These are phyloP conservation scores for Passerculus sandwichensis DNA, from an alignment of 2,797 vertebrate species.

Conservation along the genomic window DNA sequence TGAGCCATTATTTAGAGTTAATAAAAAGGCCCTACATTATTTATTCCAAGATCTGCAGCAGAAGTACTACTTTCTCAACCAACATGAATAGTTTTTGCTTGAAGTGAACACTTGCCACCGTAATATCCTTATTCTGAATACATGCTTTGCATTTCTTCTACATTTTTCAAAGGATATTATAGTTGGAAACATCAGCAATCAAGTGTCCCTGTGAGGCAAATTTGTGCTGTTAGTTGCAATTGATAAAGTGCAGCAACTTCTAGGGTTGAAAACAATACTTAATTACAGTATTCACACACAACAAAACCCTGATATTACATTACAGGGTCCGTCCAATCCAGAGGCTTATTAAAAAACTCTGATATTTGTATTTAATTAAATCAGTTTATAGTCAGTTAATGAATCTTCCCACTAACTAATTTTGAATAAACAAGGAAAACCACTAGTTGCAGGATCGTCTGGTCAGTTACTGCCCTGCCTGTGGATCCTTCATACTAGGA, in stretches of 20 bases:
- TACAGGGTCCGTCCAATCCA: neutral
- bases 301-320: neutral
- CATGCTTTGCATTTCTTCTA: neutral
- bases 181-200: slow-evolving; percentile 17
- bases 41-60: slow-evolving; percentile 52
- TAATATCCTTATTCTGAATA: neutral
- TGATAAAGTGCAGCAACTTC: neutral
- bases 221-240: neutral
- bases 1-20: slow-evolving; percentile 52
- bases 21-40: slow-evolving; percentile 34
- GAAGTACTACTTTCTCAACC: slow-evolving; percentile 25
- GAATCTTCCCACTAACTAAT: neutral
- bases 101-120: slow-evolving; percentile 11
- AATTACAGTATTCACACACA: neutral
- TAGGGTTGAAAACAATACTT: neutral
- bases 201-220: neutral
- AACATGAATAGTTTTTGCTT: slow-evolving; percentile 43
- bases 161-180: slow-evolving; percentile 25
- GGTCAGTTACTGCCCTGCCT: neutral
- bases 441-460: neutral
- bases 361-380: neutral
- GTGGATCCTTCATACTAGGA: neutral
- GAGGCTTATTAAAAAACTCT: neutral
- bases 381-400: neutral
- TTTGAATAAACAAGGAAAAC: neutral